phyloP scores from a whole-genome alignment of 92 coral and sea anemone genomes.

The Palythoa grandiflora region DNA sequence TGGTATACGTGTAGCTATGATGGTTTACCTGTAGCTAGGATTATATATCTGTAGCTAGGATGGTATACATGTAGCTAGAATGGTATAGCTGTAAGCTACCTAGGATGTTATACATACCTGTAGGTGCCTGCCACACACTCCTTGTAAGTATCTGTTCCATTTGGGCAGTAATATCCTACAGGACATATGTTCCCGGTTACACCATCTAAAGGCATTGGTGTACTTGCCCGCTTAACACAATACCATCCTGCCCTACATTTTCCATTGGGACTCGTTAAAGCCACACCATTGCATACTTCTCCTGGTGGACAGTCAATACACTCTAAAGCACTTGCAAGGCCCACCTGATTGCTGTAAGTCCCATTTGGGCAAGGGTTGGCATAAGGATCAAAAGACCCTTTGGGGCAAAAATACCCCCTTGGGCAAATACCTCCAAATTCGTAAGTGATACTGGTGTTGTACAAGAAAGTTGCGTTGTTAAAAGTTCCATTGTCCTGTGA shows the following conservation, averaged over 20 bases:
- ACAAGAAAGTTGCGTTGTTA: conserved; percentile 51
- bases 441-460: conserved; percentile 54
- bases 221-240: conserved; percentile 70
- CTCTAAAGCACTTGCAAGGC: conserved; percentile 60
- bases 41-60: too few species aligned
- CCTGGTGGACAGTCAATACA: conserved; percentile 88
- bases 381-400: conserved; percentile 74
- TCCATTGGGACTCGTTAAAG: conserved; percentile 85
- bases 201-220: conserved; percentile 91
- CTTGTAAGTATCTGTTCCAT: conserved; percentile 62
- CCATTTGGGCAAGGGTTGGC: conserved; percentile 89
- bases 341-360: conserved; percentile 83
- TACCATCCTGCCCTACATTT: conserved; percentile 88
- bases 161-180: conserved; percentile 84
- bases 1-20: background rate
- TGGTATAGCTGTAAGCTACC: conserved; percentile 73
- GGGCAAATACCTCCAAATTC: conserved; percentile 97
- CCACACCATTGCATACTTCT: conserved; percentile 88
- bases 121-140: conserved; percentile 80
- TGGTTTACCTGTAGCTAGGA: too few species aligned
- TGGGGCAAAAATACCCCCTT: conserved; percentile 85
- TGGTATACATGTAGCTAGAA: too few species aligned
- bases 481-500: conserved; percentile 82
- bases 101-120: conserved; percentile 64
- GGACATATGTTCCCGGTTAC: conserved; percentile 90